Conservation (phyloP, 2,888 invertebrate genomes). For the Lepas anatifera region DNA sequence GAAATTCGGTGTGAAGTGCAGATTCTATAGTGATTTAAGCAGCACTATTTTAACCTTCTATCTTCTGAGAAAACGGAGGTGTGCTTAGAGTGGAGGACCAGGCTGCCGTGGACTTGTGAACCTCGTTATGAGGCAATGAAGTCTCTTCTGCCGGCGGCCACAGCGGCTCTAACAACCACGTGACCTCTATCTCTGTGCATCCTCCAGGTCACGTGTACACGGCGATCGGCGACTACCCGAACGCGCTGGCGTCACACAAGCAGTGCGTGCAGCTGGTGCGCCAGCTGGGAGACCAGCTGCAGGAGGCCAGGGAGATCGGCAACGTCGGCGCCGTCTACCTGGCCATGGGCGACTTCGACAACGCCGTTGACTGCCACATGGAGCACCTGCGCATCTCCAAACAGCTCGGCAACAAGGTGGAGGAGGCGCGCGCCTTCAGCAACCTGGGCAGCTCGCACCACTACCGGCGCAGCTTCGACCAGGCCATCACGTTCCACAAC, state of each 20-base stretch:
- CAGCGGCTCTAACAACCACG: no score
- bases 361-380: constrained; percentile 89
- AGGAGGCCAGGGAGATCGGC: constrained; percentile 92
- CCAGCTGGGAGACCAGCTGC: constrained; percentile 81
- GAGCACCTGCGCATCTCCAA: constrained; percentile 84
- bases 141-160: no score
- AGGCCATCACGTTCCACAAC: constrained; percentile 87
- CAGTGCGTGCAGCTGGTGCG: constrained; percentile 92
- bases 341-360: constrained; percentile 93
- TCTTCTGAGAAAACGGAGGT: no score
- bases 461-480: constrained; percentile 72
- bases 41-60: no score
- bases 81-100: no score
- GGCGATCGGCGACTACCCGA: constrained; percentile 89
- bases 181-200: background rate
- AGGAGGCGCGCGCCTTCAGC: constrained; percentile 89
- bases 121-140: no score
- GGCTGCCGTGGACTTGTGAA: no score
- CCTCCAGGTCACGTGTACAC: constrained; percentile 81
- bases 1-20: no score
- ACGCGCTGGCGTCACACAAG: constrained; percentile 89
- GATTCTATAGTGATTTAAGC: no score
- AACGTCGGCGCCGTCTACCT: constrained; percentile 93
- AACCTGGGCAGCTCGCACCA: constrained; percentile 90
- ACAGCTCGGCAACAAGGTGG: constrained; percentile 76